A percentile compares a stretch with the other conserved stretches of the same genome.
Conservation (phyloP, 2,888 invertebrate genomes). For the Melitaea athalia region DNA sequence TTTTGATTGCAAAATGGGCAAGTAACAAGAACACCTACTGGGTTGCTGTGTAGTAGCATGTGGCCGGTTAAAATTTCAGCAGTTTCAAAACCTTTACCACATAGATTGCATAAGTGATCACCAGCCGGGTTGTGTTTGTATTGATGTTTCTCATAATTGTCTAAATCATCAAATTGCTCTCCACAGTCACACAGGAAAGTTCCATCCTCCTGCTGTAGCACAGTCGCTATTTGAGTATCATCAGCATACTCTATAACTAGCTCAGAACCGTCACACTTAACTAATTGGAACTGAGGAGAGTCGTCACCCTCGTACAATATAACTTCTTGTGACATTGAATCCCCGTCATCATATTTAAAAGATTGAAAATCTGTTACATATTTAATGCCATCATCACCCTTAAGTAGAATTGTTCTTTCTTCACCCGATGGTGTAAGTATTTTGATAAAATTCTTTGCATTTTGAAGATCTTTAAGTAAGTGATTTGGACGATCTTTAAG, state of each 20-base stretch:
- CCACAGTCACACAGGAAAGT: constrained; percentile 75
- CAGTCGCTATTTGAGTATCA: constrained; percentile 68
- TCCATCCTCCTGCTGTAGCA: constrained; percentile 70
- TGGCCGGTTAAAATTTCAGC: constrained; percentile 73
- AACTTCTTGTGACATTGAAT: constrained; percentile 62
- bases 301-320: constrained; percentile 76
- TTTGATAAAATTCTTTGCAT: constrained; percentile 63
- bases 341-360: constrained; percentile 56
- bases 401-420: constrained; percentile 67
- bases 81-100: constrained; percentile 76
- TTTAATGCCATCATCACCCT: constrained; percentile 60
- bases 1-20: constrained; percentile 74
- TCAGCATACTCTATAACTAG: constrained; percentile 75
- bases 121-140: constrained; percentile 67
- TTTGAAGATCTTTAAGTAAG: constrained; percentile 43
- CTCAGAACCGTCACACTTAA: constrained; percentile 74
- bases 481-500: too few species aligned
- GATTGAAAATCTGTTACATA: constrained; percentile 63
- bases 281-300: constrained; percentile 68
- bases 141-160: constrained; percentile 72
- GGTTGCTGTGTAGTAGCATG: constrained; percentile 65
- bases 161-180: constrained; percentile 66
- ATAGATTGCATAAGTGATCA: constrained; percentile 69
- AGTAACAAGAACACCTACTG: constrained; percentile 56
- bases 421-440: constrained; percentile 60